Conservation (phyloP, 2,113 vertebrate species). For the Hippocampus zosterae region DNA sequence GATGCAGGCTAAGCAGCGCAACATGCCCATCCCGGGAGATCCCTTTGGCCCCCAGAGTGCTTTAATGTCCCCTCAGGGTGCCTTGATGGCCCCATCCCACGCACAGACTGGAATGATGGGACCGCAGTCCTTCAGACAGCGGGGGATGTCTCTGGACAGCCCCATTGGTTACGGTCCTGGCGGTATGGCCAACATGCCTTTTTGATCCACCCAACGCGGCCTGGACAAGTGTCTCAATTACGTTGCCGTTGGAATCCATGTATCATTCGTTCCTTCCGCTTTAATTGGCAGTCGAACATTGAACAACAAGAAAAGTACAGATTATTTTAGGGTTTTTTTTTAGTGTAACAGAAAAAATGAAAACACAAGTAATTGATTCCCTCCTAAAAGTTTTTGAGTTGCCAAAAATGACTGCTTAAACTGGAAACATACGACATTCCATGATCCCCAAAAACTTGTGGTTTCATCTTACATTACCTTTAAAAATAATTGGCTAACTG, state of each 20-base stretch:
- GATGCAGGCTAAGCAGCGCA: conserved; percentile 93
- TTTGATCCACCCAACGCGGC: conserved; percentile 65
- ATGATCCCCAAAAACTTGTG: too few species aligned
- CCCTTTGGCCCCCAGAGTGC: conserved; percentile 85
- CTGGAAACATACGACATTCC: too few species aligned
- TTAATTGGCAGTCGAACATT: not conserved
- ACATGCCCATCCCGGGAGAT: conserved; percentile 81
- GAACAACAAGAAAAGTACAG: too few species aligned
- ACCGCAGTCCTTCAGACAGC: conserved; percentile 86
- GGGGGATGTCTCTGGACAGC: conserved; percentile 90
- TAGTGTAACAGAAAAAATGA: not conserved
- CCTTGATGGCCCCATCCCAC: conserved; percentile 84
- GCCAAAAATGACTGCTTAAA: too few species aligned
- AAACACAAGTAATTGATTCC: too few species aligned
- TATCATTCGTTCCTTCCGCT: not conserved
- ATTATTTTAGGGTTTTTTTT: not conserved
- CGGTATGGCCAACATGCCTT: conserved; percentile 90
- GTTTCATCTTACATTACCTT: too few species aligned
- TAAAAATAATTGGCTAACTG: too few species aligned
- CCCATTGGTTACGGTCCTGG: conserved; percentile 88
- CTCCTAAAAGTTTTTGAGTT: too few species aligned
- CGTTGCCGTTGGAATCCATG: not conserved
- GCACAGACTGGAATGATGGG: conserved; percentile 91
- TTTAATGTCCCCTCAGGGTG: conserved; percentile 87
- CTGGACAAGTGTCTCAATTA: conserved; percentile 29